Base-by-base conservation (phyloP, 2,888 invertebrate species). In the Clanis bilineata region DNA sequence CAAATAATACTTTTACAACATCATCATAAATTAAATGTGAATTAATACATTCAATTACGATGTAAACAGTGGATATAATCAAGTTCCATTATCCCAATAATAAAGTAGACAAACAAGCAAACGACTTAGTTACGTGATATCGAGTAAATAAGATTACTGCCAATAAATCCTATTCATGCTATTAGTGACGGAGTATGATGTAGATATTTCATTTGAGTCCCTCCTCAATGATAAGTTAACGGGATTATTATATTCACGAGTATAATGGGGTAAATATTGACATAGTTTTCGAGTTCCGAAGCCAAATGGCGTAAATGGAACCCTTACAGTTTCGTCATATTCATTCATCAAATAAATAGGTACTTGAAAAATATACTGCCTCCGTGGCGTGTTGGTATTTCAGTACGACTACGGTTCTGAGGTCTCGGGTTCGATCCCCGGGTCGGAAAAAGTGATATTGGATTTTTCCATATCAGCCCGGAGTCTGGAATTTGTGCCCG, bases 161-260 rank as follows among this genome's bases (percentile, higher is more conserved):
- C 51, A 32, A 51, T 51, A 51, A 51, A 28, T 51, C 51, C 51
- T 32, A 51, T 51, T 47, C 51, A 51, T 51, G 51, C 51, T 51
- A 51, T 51, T 51, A 51, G 18, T 18, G 10, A 44, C 1, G 47
- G 47, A 28, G 15, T 28, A 28, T 51, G 32, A 15, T 51, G 9
- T 28, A n/a, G 28, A 15, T 51, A 51, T 32, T 51, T 18, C 28
- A 9, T 28, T 47, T 28, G 7, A 47, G 32, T 32, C 41, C 15
- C 28, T 28, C 7, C 15, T 10, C 5, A 3, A 10, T 51, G 51
- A 51, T 32, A 32, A 32, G 28, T 28, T 10, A 51, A 51, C 1
- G 3, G 18, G 51, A 51, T 51, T 32, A 51, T 32, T 32, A 45
- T 23, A 12, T 45, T 45, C 12, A 45, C 22, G 44, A n/a, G 23